These are phyloP conservation scores for Megaleporinus macrocephalus DNA, from an alignment of 2,113 vertebrate genomes.

Conservation along the genomic window DNA sequence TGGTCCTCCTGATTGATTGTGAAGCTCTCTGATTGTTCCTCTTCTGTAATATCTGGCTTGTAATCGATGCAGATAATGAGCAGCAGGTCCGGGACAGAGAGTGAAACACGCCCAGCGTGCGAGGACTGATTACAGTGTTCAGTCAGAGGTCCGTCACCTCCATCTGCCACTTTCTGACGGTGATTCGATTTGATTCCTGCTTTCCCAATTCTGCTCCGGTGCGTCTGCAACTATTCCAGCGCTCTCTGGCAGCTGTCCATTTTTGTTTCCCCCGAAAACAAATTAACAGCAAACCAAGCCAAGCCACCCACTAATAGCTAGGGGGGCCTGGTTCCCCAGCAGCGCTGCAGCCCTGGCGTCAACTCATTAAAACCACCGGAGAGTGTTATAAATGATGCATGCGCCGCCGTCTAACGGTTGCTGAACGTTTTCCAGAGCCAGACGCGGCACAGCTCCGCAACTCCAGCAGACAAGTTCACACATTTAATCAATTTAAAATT, in stretches of 20 bases:
- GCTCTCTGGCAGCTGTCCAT: constrained; percentile 12
- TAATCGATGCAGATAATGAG: constrained; percentile 29
- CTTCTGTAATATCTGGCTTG: constrained; percentile 23
- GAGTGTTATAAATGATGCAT: constrained; percentile 19
- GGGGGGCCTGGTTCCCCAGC: background rate
- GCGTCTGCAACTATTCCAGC: background rate
- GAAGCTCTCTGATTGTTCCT: constrained; percentile 14
- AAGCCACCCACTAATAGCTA: constrained; percentile 18
- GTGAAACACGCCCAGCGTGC: background rate
- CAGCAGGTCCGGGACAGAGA: background rate
- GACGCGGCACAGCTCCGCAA: background rate
- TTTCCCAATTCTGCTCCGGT: constrained; percentile 7
- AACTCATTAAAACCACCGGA: constrained; percentile 13
- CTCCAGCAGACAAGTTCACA: background rate
- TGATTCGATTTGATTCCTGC: constrained; percentile 8
- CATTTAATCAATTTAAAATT: background rate
- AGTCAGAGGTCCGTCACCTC: constrained; percentile 3
- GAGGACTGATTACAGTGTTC: constrained; percentile 20
- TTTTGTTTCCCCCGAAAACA: constrained; percentile 1
- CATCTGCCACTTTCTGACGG: constrained; percentile 14
- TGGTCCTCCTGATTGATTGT: constrained; percentile 6
- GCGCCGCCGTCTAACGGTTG: background rate
- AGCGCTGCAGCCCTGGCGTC: background rate
- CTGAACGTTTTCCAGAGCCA: background rate
- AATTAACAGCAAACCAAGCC: constrained; percentile 14